These are phyloP conservation scores for Atherinomorus stipes DNA, from an alignment of 2,113 vertebrate genomes.

Conservation along the genomic window DNA sequence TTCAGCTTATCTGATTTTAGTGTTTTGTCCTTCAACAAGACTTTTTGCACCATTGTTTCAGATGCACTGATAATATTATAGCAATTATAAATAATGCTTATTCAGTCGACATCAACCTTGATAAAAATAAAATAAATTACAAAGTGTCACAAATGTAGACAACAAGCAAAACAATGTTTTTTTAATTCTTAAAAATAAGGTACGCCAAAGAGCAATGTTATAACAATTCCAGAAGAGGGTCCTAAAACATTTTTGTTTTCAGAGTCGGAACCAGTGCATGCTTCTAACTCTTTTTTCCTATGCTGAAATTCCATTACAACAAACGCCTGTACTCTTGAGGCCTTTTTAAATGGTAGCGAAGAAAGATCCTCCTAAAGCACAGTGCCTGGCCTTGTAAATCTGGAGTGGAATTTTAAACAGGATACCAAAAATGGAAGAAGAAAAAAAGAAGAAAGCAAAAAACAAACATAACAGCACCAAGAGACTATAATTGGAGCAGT, in stretches of 20 bases:
- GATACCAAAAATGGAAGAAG: background rate
- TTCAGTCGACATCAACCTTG: no score
- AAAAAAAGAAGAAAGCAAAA: background rate
- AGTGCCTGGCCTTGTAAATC: background rate
- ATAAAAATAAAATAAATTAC: no score
- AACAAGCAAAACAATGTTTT: no score
- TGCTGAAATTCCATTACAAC: background rate
- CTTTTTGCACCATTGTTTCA: no score
- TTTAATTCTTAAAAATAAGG: no score
- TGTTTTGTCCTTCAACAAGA: background rate
- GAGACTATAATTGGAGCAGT: background rate
- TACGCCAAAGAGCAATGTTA: no score
- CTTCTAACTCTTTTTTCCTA: background rate
- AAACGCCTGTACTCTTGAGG: background rate
- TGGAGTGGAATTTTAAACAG: background rate
- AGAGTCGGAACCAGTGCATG: no score
- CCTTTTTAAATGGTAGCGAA: background rate
- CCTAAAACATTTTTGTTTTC: no score
- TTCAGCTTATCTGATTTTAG: background rate
- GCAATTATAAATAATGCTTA: no score
- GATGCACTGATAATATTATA: no score
- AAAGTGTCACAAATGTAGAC: no score
- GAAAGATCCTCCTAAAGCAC: background rate
- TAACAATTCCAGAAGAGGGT: no score
- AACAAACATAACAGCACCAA: background rate